A percentile compares a stretch with the other conserved stretches of the same genome.
These are phyloP conservation scores for Cuculus canorus DNA, from an alignment of 2,797 vertebrate species.

Conservation along the genomic window DNA sequence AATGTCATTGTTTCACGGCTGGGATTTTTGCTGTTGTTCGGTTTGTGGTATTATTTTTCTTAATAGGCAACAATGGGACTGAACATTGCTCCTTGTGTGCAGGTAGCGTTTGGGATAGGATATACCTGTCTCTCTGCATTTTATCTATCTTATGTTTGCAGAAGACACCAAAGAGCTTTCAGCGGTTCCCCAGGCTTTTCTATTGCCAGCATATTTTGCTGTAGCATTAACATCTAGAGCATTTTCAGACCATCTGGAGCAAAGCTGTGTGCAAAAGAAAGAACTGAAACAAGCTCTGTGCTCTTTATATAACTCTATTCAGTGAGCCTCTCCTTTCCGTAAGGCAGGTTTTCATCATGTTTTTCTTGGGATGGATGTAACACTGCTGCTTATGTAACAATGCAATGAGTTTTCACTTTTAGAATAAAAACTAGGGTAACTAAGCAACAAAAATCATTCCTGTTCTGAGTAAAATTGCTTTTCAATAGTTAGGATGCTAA, in stretches of 20 bases:
- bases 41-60: background rate
- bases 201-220: background rate
- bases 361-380: background rate
- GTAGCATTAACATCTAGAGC: conserved; percentile 9
- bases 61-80: background rate
- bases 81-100: background rate
- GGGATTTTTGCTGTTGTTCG: background rate
- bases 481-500: background rate
- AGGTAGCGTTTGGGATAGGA: background rate
- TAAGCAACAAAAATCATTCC: conserved; percentile 43
- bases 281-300: background rate
- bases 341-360: background rate
- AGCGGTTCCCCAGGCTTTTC: background rate
- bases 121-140: background rate
- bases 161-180: background rate
- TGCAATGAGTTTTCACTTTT: background rate
- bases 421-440: conserved; percentile 31
- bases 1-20: background rate
- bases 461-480: background rate
- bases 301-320: conserved; percentile 4
- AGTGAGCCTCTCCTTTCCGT: background rate
- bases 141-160: background rate
- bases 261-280: background rate
- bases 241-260: conserved; percentile 41
- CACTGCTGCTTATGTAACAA: conserved; percentile 46